Evolutionary conservation across 2,113 vertebrate genomes (phyloP).

Genomic region (Percina caprodes): DNA sequence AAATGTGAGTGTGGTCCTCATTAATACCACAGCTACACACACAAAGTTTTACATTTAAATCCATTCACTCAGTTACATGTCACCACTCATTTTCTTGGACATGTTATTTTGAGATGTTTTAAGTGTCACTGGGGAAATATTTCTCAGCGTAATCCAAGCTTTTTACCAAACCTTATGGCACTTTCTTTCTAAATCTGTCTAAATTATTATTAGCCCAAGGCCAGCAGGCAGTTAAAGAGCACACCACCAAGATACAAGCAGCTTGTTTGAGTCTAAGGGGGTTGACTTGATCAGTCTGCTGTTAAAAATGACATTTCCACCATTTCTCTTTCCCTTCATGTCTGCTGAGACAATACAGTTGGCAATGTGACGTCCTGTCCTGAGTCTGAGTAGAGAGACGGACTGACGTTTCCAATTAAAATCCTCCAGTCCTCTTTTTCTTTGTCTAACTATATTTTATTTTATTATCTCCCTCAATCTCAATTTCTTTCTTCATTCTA

Average conservation of each 20-base stretch:
- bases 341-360: conserved; percentile 21
- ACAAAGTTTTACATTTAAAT: neutral
- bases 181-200: neutral
- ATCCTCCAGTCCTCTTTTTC: conserved; percentile 35
- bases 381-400: conserved; percentile 21
- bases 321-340: conserved; percentile 31
- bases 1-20: neutral
- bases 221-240: conserved; percentile 26
- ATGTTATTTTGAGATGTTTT: neutral
- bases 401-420: conserved; percentile 66
- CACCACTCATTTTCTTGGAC: neutral
- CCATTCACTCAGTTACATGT: neutral
- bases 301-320: conserved; percentile 65
- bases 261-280: conserved; percentile 20
- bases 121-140: neutral
- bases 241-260: neutral
- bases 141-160: neutral
- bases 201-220: neutral
- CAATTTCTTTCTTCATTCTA: conserved; percentile 19
- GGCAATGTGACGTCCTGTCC: conserved; percentile 42
- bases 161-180: neutral
- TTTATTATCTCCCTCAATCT: conserved; percentile 22
- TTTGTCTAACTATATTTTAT: conserved; percentile 17
- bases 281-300: conserved; percentile 33
- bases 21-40: neutral